Percentiles rank a stretch among this genome's conserved stretches.
These are phyloP conservation scores for Thermophis baileyi DNA, from an alignment of 2,113 vertebrate species.

Conservation along the genomic window DNA sequence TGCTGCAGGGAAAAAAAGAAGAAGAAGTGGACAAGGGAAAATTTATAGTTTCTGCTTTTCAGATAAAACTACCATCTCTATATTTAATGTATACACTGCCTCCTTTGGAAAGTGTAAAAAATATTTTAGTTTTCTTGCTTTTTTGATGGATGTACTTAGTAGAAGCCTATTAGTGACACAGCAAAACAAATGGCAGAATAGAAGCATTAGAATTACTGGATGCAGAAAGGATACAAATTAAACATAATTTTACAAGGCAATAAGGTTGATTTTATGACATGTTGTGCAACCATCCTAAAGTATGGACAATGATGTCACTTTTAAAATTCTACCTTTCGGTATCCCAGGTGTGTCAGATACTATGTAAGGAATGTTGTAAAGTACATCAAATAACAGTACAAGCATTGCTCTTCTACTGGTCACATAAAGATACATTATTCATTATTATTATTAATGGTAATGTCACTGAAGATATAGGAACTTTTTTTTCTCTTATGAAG, in stretches of 20 bases:
- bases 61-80: not conserved
- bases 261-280: not conserved
- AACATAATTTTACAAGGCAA: not conserved
- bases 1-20: not conserved
- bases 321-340: not conserved
- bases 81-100: not conserved
- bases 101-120: not conserved
- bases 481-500: not conserved
- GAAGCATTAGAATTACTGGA: not conserved
- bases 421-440: not conserved
- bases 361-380: not conserved
- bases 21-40: not conserved
- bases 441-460: not conserved
- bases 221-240: not conserved
- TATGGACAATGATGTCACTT: not conserved
- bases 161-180: too few relatives aligned
- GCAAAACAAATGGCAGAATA: not conserved
- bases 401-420: not conserved
- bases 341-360: not conserved
- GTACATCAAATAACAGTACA: not conserved
- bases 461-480: not conserved
- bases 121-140: not conserved
- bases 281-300: not conserved
- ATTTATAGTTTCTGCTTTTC: not conserved
- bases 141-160: not conserved